phyloP scores from a whole-genome alignment of 2,113 vertebrate species.

The Noturus placidus region DNA sequence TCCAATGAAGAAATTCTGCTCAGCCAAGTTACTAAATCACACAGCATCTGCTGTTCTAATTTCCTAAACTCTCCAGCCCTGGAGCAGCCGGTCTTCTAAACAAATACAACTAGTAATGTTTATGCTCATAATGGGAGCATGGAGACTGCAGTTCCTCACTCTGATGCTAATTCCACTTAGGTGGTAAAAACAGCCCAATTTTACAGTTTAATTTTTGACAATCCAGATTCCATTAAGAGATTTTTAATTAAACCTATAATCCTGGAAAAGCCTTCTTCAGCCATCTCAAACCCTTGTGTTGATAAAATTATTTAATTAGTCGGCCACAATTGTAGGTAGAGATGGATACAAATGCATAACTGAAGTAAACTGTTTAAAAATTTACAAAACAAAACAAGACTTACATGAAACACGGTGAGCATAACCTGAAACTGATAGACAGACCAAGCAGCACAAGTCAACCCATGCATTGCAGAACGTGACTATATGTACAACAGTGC shows the following conservation, averaged over 20 bases:
- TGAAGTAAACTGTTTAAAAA: no score
- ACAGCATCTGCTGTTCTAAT: slow-evolving; percentile 53
- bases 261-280: slow-evolving; percentile 43
- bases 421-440: no score
- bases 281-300: slow-evolving; percentile 62
- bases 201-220: slow-evolving; percentile 59
- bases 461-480: no score
- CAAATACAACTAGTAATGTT: slow-evolving; percentile 47
- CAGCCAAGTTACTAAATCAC: slow-evolving; percentile 1
- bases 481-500: no score
- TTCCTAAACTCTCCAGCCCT: slow-evolving; percentile 39
- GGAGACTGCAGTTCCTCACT: background rate
- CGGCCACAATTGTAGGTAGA: no score
- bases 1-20: slow-evolving; percentile 19
- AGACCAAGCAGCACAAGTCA: no score
- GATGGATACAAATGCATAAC: no score
- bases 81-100: slow-evolving; percentile 27
- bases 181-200: slow-evolving; percentile 5
- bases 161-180: slow-evolving; percentile 21
- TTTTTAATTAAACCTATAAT: slow-evolving; percentile 57
- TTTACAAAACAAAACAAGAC: no score
- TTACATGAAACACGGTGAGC: no score
- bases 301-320: slow-evolving; percentile 48
- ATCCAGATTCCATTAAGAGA: slow-evolving; percentile 41
- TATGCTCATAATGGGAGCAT: slow-evolving; percentile 26